phyloP scores from a whole-genome alignment of 2,113 vertebrate species.

The Lampris megalopsis region DNA sequence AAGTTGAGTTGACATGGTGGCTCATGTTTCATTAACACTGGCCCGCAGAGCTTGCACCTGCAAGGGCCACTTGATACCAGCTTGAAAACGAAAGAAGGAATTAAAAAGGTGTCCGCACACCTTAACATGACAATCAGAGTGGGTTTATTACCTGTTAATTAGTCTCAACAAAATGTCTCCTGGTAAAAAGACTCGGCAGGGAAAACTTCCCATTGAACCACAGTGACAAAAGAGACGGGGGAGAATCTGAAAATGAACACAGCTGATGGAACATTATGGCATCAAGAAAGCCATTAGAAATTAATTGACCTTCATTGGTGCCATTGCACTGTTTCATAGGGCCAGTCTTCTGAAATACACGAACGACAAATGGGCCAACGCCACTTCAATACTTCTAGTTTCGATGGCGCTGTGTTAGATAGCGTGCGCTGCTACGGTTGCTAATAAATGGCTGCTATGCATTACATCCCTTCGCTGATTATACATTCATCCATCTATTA shows the following conservation, averaged over 20 bases:
- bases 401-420: background rate
- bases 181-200: conserved; percentile 49
- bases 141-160: conserved; percentile 73
- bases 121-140: conserved; percentile 65
- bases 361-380: conserved; percentile 49
- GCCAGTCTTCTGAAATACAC: conserved; percentile 15
- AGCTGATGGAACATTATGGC: conserved; percentile 25
- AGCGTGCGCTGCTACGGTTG: conserved; percentile 1
- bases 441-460: conserved; percentile 48
- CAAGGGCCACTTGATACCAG: conserved; percentile 69
- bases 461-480: conserved; percentile 57
- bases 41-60: conserved; percentile 67
- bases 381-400: conserved; percentile 20
- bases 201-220: conserved; percentile 44
- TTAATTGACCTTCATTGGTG: conserved; percentile 48
- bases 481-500: conserved; percentile 72
- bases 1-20: conserved; percentile 79
- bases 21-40: conserved; percentile 79
- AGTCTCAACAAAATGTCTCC: conserved; percentile 55
- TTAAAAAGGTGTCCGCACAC: conserved; percentile 48
- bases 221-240: conserved; percentile 54
- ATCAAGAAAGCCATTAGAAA: conserved; percentile 38
- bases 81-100: conserved; percentile 35
- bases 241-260: conserved; percentile 67
- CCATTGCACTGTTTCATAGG: background rate